Percentiles rank a stretch among this genome's conserved stretches.
phyloP scores from a whole-genome alignment of 1,140 invertebrate genomes.

The Sweltsa coloradensis region DNA sequence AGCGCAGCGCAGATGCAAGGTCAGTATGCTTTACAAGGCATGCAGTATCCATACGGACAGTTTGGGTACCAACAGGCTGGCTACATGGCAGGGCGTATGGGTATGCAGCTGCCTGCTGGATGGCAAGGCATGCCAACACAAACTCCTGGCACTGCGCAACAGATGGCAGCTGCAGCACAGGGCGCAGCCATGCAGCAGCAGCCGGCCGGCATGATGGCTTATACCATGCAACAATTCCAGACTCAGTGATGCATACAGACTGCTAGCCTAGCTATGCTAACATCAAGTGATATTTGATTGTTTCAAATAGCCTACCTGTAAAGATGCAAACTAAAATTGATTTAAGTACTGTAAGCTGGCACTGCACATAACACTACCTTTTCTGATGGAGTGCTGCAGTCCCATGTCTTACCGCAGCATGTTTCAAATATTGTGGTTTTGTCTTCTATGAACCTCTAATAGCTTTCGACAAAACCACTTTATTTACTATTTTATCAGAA shows the following conservation, averaged over 20 bases:
- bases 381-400: too few relatives aligned
- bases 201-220: slow-evolving; percentile 46
- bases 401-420: too few relatives aligned
- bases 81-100: slow-evolving; percentile 30
- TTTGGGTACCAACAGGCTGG: slow-evolving; percentile 33
- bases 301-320: neutral
- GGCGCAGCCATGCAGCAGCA: slow-evolving; percentile 25
- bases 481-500: too few relatives aligned
- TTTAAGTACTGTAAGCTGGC: too few relatives aligned
- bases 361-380: too few relatives aligned
- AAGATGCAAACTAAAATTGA: too few relatives aligned
- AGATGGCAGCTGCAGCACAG: slow-evolving; percentile 23
- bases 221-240: slow-evolving; percentile 66
- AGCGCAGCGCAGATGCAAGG: slow-evolving; percentile 39
- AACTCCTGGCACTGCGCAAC: slow-evolving; percentile 23
- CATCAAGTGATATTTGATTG: slow-evolving; percentile 1
- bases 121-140: slow-evolving; percentile 26
- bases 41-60: slow-evolving; percentile 38
- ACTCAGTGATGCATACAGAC: slow-evolving; percentile 44
- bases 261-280: too few relatives aligned
- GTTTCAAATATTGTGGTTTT: too few relatives aligned
- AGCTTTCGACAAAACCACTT: too few relatives aligned
- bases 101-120: slow-evolving; percentile 29
- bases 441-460: too few relatives aligned
- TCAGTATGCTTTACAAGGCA: slow-evolving; percentile 49